Conservation (phyloP, 1,140 invertebrate genomes). For the Drosophila ercepeae region DNA sequence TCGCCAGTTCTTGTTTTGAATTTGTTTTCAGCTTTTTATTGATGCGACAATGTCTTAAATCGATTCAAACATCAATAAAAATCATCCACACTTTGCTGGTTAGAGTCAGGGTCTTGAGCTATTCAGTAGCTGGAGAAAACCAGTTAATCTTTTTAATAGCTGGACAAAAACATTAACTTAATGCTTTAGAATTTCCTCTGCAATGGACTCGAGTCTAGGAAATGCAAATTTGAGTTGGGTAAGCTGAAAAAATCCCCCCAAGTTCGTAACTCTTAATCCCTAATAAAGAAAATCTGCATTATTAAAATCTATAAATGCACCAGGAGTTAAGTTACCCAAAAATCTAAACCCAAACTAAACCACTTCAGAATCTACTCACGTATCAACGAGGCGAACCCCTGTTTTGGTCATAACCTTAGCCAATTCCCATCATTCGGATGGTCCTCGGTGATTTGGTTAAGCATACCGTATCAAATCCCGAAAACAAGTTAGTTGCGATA, state of each 20-base stretch:
- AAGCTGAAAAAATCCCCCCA: too few relatives aligned
- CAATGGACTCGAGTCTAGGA: too few relatives aligned
- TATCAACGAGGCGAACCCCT: constrained; percentile 2
- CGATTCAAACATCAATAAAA: constrained; percentile 1
- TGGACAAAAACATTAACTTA: neutral
- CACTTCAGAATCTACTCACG: neutral
- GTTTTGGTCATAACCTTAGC: constrained; percentile 8
- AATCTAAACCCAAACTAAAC: neutral
- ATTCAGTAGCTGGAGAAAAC: neutral
- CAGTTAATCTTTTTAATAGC: neutral
- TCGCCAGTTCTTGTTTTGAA: constrained; percentile 23
- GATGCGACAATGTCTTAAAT: constrained; percentile 1
- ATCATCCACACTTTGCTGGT: neutral
- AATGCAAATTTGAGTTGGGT: too few relatives aligned
- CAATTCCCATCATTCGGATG: constrained; percentile 45
- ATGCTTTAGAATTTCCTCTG: neutral
- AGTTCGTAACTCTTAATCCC: too few relatives aligned
- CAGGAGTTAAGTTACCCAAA: neutral
- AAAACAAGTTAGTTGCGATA: constrained; percentile 36
- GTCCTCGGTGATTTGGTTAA: constrained; percentile 38
- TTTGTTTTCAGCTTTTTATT: constrained; percentile 32
- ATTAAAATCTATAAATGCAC: too few relatives aligned
- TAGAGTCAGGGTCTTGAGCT: neutral
- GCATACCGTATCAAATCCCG: constrained; percentile 23
- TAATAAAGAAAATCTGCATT: too few relatives aligned